These are phyloP conservation scores for Apogon talboti DNA, from an alignment of 2,797 vertebrate genomes.

Conservation along the genomic window DNA sequence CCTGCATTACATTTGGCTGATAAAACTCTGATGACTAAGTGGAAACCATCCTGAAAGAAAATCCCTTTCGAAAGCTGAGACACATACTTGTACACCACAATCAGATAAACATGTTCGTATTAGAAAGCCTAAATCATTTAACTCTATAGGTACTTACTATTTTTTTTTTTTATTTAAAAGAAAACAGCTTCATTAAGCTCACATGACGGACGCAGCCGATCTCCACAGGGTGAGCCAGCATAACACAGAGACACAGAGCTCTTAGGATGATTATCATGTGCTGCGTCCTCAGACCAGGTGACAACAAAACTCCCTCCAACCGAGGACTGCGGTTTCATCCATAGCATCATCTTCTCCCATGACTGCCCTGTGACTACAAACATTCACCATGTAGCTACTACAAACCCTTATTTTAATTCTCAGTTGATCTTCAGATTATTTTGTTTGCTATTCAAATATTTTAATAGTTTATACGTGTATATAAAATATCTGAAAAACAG, in stretches of 20 bases:
- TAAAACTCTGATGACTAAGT: conserved; percentile 28
- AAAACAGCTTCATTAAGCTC: conserved; percentile 5
- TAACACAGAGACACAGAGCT: conserved; percentile 12
- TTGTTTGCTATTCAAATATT: too few species aligned
- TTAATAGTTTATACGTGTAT: too few species aligned
- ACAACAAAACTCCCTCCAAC: not conserved
- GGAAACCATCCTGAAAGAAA: conserved; percentile 10
- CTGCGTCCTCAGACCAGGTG: conserved; percentile 12
- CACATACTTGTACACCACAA: not conserved
- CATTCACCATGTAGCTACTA: too few species aligned
- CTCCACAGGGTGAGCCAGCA: not conserved
- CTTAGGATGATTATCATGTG: conserved; percentile 4
- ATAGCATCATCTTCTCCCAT: conserved; percentile 1
- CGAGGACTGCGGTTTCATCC: not conserved
- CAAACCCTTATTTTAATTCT: too few species aligned
- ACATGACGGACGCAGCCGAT: conserved; percentile 8
- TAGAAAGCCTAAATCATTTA: conserved; percentile 58
- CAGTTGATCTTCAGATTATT: too few species aligned
- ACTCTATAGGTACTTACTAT: too few species aligned
- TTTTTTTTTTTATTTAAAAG: too few species aligned
- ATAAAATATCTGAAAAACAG: too few species aligned
- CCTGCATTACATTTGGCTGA: conserved; percentile 24
- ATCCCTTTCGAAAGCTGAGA: conserved; percentile 21
- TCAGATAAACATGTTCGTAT: conserved; percentile 13
- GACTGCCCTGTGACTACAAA: not conserved